A percentile compares a stretch with the other conserved stretches of the same genome.
Conservation (phyloP, 1,140 invertebrate genomes). For the Macrotrachela quadricornifera region DNA sequence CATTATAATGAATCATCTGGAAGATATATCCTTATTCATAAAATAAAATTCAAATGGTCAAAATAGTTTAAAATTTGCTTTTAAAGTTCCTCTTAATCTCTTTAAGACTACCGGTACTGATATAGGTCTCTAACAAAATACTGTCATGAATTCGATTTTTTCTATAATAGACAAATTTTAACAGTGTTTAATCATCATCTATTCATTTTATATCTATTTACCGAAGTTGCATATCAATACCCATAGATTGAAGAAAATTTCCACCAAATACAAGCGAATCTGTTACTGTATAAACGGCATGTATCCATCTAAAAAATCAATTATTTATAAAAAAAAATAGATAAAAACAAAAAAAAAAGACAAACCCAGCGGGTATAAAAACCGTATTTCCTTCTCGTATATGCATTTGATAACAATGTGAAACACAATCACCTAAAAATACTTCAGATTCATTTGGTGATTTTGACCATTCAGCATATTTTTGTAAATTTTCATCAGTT, state of each 20-base stretch:
- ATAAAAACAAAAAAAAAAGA: no score
- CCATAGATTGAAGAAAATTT: conserved; percentile 72
- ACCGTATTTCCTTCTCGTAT: neutral
- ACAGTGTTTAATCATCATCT: no score
- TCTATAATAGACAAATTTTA: no score
- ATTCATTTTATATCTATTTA: conserved; percentile 20
- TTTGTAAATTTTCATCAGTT: conserved; percentile 48
- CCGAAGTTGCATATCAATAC: conserved; percentile 60
- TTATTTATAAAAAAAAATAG: no score
- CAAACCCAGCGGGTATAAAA: neutral
- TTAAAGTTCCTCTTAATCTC: no score
- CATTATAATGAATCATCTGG: no score
- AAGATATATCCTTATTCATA: no score
- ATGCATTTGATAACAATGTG: conserved; percentile 9
- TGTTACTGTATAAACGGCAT: conserved; percentile 65
- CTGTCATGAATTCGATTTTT: no score
- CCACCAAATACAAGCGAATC: conserved; percentile 82
- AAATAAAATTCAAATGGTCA: no score
- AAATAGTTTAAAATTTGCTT: no score
- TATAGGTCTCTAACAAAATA: no score
- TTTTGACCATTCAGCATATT: conserved; percentile 56
- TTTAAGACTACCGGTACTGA: no score
- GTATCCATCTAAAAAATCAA: conserved; percentile 87
- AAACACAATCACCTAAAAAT: conserved; percentile 61
- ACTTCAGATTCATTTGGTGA: conserved; percentile 56